A percentile compares a stretch with the other conserved stretches of the same genome.
Evolutionary conservation across 2,888 invertebrate genomes (phyloP).

Genomic region (Podabrus alpinus): DNA sequence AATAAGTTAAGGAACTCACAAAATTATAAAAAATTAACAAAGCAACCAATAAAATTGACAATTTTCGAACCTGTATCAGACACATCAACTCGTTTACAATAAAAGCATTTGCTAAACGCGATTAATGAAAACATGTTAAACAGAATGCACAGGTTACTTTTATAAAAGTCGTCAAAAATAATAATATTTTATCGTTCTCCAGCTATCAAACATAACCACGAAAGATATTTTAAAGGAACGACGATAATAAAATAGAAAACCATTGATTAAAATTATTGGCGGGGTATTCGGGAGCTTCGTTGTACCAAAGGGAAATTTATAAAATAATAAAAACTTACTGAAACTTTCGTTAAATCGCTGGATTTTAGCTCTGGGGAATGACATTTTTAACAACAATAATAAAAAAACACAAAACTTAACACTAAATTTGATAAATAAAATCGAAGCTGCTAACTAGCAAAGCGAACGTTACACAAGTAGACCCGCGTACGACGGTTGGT

Average conservation of each 20-base stretch:
- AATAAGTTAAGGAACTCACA: neutral
- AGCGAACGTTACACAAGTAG: neutral
- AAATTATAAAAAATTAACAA: constrained; percentile 9
- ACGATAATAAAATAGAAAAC: neutral
- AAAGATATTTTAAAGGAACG: neutral
- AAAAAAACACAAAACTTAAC: neutral
- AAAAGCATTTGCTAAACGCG: neutral
- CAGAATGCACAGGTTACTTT: neutral
- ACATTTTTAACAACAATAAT: constrained; percentile 48
- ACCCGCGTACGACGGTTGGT: neutral
- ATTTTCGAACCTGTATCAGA: neutral
- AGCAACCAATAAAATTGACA: neutral
- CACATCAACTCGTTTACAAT: neutral
- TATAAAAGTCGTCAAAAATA: neutral
- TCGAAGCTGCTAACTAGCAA: neutral
- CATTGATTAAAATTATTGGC: neutral
- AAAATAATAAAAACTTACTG: constrained; percentile 4
- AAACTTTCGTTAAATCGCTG: constrained; percentile 60
- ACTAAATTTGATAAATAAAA: neutral
- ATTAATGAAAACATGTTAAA: neutral
- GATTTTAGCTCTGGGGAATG: constrained; percentile 62
- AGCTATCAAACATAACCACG: neutral
- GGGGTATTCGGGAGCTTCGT: neutral
- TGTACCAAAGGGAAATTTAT: neutral
- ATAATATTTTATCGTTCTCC: neutral